Percentiles rank a stretch among this genome's conserved stretches.
Conservation (phyloP, 1,140 invertebrate genomes). For the Maniola jurtina region DNA sequence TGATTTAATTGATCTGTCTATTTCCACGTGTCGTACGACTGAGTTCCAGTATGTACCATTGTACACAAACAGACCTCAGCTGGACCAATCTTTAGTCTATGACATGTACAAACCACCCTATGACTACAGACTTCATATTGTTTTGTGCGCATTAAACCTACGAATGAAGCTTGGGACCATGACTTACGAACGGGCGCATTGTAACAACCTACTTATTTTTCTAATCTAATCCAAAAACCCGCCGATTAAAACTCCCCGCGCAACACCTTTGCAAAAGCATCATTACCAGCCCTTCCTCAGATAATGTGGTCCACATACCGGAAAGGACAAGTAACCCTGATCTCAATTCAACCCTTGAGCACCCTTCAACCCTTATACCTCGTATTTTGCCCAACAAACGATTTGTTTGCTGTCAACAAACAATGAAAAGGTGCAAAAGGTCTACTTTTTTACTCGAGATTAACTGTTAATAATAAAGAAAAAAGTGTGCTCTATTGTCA, state of each 20-base stretch:
- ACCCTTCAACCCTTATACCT: slow-evolving; percentile 53
- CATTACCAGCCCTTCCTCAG: slow-evolving; percentile 36
- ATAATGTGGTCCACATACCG: slow-evolving; percentile 53
- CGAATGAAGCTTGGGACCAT: too few relatives aligned
- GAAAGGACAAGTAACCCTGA: slow-evolving; percentile 70
- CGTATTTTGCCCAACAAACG: slow-evolving; percentile 67
- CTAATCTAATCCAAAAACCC: background rate
- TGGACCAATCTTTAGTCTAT: too few relatives aligned
- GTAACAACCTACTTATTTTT: too few relatives aligned
- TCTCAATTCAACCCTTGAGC: slow-evolving; percentile 67
- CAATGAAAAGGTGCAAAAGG: slow-evolving; percentile 69
- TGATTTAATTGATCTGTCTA: too few relatives aligned
- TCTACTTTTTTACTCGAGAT: slow-evolving; percentile 54
- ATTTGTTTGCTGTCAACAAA: slow-evolving; percentile 76
- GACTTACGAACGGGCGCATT: background rate
- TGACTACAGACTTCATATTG: too few relatives aligned
- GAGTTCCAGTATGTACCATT: too few relatives aligned
- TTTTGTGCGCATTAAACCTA: too few relatives aligned
- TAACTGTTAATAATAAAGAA: slow-evolving; percentile 66
- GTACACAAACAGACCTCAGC: too few relatives aligned
- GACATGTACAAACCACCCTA: too few relatives aligned
- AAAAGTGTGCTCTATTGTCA: slow-evolving; percentile 64
- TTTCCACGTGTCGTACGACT: too few relatives aligned
- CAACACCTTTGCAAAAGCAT: slow-evolving; percentile 20
- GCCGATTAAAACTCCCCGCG: background rate